Base-by-base conservation (phyloP, 2,888 invertebrate species). In the Odontomyia ornata region DNA sequence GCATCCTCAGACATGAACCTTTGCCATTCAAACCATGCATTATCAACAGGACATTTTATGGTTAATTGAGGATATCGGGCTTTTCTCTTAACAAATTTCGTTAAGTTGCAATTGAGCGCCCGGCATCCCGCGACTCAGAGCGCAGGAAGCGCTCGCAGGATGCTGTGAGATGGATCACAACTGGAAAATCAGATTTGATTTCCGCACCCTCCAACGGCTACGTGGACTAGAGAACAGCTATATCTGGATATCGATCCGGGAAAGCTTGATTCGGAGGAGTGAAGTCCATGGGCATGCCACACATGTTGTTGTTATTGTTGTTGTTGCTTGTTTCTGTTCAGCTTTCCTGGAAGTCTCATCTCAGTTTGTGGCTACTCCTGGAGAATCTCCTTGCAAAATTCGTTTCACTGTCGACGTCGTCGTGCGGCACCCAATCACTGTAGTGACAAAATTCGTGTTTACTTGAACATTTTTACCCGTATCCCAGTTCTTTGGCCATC, bases 191-290 rank as follows among this genome's bases (percentile, higher is more conserved):
- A 36, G 25, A 73, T 60, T 73, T 69, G 9, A 46, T 46, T 30
- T 18, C 69, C 15, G 69, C 47, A 25, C 47, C 23, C 47, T 36
- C 7, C 60, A 18, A 46, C 23, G 15, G 7, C 11, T 47, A 27
- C 9, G 73, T 36, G 73, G 3, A 28, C 21, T 43, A 60, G 60
- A 21, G 46, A 27, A 36, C 21, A 30, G 36, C 23, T 57, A 73
- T 73, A 52, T 73, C 73, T 73, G 43, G 57, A 57, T 73, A 73
- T 73, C 73, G 73, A 73, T 73, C 73, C 73, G 30, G 73, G 73
- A 57, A 73, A 73, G 43, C 73, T 72, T 36, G 73, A 60, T 46
- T 69, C 25, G 30, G 25, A 46, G 9, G 69, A 69, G 69, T 30
- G 69, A n/a, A 46, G 47, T 43, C 69, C 43, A 43, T 25, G 3